phyloP scores from a whole-genome alignment of 2,888 invertebrate genomes.

The Lysandra bellargus region DNA sequence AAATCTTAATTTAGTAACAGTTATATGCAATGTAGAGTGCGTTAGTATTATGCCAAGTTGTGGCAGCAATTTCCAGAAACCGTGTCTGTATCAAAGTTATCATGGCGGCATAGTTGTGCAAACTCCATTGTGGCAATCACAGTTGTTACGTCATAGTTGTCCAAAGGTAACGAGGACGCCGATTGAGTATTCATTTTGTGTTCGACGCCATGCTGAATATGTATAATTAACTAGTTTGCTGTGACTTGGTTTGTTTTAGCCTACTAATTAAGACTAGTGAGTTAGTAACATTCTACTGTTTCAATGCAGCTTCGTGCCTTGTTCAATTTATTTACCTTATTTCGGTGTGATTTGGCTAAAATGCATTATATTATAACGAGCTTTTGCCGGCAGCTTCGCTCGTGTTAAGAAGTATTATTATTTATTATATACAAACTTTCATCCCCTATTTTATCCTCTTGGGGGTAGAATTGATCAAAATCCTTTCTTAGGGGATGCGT shows the following conservation, averaged over 20 bases:
- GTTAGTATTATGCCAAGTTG: neutral
- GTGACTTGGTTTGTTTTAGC: neutral
- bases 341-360: no score
- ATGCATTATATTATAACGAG: no score
- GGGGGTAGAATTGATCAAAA: no score
- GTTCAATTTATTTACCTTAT: no score
- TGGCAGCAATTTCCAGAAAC: neutral
- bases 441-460: no score
- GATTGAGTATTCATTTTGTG: slow-evolving; percentile 21
- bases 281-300: neutral
- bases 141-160: slow-evolving; percentile 9
- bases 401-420: no score
- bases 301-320: neutral
- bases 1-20: no score
- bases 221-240: neutral
- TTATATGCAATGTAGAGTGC: neutral
- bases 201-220: slow-evolving; percentile 11
- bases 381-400: no score
- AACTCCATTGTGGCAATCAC: neutral
- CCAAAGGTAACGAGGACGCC: neutral
- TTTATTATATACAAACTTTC: no score
- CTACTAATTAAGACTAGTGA: neutral
- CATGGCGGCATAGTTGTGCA: neutral
- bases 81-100: neutral
- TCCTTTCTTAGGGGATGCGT: no score